Conservation (phyloP, 2,113 vertebrate genomes). For the Rhinolophus sinicus region DNA sequence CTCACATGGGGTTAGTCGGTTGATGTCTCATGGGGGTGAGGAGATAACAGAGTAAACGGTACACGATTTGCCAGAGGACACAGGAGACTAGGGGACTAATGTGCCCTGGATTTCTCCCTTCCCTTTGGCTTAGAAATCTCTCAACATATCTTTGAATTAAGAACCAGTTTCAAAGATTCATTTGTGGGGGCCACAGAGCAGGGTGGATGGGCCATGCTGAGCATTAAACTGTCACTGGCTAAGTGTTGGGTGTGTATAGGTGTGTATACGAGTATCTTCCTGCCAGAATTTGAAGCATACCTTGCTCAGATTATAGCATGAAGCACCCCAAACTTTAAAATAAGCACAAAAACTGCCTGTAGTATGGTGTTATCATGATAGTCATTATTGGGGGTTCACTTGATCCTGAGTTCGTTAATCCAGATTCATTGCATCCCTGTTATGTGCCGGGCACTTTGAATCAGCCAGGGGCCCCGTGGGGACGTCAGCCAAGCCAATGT, state of each 20-base stretch:
- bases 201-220: background rate
- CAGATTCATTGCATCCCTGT: background rate
- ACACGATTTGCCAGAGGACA: background rate
- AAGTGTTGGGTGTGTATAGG: background rate
- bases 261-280: background rate
- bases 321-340: background rate
- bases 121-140: background rate
- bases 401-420: background rate
- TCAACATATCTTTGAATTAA: slow-evolving; percentile 17
- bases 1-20: background rate
- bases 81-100: background rate
- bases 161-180: background rate
- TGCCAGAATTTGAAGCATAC: background rate
- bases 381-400: background rate
- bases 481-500: background rate
- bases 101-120: background rate
- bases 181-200: background rate
- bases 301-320: background rate
- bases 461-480: background rate
- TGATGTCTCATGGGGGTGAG: background rate
- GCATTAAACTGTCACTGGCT: background rate
- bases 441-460: background rate
- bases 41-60: background rate
- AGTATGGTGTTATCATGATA: background rate
- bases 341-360: background rate